phyloP scores from a whole-genome alignment of 2,888 invertebrate species.

The Eristalis tenax region DNA sequence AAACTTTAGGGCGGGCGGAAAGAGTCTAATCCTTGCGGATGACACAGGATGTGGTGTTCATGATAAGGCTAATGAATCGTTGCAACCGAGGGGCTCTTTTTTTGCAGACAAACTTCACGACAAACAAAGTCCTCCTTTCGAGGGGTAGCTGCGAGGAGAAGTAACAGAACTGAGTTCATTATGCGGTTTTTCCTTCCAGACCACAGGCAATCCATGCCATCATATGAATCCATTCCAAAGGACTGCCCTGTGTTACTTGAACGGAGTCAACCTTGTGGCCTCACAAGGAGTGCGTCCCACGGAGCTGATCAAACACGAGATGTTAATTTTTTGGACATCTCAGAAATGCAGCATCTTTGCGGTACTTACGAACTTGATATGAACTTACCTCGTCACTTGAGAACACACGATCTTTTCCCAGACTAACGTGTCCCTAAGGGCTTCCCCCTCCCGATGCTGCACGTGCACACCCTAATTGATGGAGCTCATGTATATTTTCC shows the following conservation, averaged over 20 bases:
- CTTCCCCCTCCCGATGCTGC: no score
- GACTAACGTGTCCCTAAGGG: not conserved
- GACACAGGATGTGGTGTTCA: conserved; percentile 22
- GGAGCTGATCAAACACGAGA: not conserved
- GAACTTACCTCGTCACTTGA: not conserved
- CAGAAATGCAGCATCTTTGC: not conserved
- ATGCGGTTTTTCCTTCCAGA: no score
- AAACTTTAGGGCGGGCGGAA: not conserved
- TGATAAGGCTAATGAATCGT: conserved; percentile 60
- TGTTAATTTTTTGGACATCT: not conserved
- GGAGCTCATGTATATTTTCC: not conserved
- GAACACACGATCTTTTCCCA: not conserved
- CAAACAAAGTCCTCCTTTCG: not conserved
- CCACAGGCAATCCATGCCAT: no score
- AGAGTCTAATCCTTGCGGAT: conserved; percentile 41
- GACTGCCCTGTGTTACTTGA: not conserved
- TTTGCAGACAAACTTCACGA: not conserved
- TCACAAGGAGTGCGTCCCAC: not conserved
- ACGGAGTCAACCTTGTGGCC: not conserved
- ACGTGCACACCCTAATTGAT: not conserved
- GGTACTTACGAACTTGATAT: not conserved
- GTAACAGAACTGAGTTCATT: not conserved
- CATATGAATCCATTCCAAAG: not conserved
- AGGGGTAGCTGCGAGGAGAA: not conserved
- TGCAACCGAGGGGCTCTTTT: not conserved